Evolutionary conservation across 2,797 vertebrate species (phyloP), one percentile per base, ranked within the genome.

Genomic region (Sternotherus odoratus): DNA sequence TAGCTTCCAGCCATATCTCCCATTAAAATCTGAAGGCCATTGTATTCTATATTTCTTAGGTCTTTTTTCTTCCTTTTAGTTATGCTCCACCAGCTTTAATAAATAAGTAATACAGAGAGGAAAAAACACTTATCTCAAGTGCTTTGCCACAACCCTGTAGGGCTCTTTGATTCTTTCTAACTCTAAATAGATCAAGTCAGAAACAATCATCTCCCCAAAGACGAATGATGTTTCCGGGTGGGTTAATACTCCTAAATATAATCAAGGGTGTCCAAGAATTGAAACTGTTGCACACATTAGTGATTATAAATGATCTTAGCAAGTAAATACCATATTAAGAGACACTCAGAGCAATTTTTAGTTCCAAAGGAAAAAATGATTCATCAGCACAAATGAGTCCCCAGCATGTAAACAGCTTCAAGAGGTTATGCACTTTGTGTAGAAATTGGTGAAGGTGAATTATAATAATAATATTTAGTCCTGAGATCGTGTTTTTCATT

Each of bases 11-110:
- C 97, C 96, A 97, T 98, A 96, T 98, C 96, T 97, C 97, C 98
- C 98, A 98, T 98, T 98, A 98, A 98, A 98, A 98, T 98, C 97
- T 89, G 96, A 97, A 97, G 97, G 89, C 97, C 98, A 98, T 98
- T 98, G 98, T 98, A 98, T 98, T 98, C 97, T 97, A 93, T 94
- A 92, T 97, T 98, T 98, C 96, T 96, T 96, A 75, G 46, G 95
- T 94, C 95, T 97, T 97, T 98, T 97, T 97, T 97, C 96, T 97
- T 95, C 97, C 88, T 97, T 98, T 98, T 98, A 98, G 97, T 97
- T 98, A 98, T 97, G 97, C 98, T 98, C 97, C 97, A 91, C 96
- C 94, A 98, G 94, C 94, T 98, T 98, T 98, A 98, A 98, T 98
- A 98, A 98, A 98, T 98, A 98, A 98, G 98, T 98, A 97, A 98